Evolutionary conservation across 1,140 invertebrate species (phyloP).

Genomic region (Pseudomyrmex flavicornis): DNA sequence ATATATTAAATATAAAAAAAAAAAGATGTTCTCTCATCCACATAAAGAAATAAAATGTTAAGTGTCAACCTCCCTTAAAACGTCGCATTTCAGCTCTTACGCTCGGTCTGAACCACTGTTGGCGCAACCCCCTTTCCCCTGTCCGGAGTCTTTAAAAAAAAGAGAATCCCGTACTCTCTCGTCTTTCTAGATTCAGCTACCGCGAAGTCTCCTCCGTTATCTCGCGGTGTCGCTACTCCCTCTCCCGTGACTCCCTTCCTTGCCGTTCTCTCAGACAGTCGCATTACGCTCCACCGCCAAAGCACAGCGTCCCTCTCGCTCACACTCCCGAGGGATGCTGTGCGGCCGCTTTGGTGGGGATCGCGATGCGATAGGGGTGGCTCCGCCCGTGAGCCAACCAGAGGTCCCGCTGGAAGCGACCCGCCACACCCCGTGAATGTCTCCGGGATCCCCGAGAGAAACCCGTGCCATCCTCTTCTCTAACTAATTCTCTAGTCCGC

Average conservation of each 20-base stretch:
- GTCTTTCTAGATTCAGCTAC: conserved; percentile 52
- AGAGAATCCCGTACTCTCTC: conserved; percentile 39
- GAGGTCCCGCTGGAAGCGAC: conserved; percentile 78
- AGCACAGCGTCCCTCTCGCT: conserved; percentile 50
- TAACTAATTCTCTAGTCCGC: conserved; percentile 82
- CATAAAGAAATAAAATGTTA: not conserved
- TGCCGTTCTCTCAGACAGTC: conserved; percentile 53
- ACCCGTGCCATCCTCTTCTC: conserved; percentile 84
- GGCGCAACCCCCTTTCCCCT: not conserved
- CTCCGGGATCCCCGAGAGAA: conserved; percentile 81
- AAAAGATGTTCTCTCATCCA: too few species aligned
- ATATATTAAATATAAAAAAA: too few species aligned
- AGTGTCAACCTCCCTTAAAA: not conserved
- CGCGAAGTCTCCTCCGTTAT: conserved; percentile 66
- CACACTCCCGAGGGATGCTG: conserved; percentile 76
- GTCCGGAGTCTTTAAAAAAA: conserved; percentile 5
- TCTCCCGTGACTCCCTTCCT: conserved; percentile 22
- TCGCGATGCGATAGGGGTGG: conserved; percentile 82
- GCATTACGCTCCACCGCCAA: conserved; percentile 61
- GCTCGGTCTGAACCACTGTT: not conserved
- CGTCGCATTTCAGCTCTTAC: conserved; percentile 16
- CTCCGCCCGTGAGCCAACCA: conserved; percentile 85
- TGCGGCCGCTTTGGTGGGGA: conserved; percentile 68
- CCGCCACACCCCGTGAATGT: conserved; percentile 83
- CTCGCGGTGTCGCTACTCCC: conserved; percentile 65